A percentile compares a stretch with the other conserved stretches of the same genome.
phyloP scores from a whole-genome alignment of 2,797 vertebrate species.

The Rhinichthys osculus region DNA sequence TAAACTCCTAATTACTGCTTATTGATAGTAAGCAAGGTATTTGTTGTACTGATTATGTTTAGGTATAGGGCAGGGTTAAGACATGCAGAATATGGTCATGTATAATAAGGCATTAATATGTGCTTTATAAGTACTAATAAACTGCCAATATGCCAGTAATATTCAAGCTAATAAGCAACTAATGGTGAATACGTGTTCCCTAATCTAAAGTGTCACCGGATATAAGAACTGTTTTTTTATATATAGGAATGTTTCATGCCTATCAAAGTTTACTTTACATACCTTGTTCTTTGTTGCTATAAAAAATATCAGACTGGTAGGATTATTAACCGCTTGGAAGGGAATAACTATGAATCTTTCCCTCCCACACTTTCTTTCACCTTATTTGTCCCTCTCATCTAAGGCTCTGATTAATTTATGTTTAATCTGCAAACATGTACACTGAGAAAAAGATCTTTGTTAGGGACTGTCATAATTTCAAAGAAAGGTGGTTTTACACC shows the following conservation, averaged over 20 bases:
- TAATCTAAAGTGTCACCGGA: neutral
- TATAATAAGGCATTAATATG: neutral
- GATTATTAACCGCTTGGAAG: neutral
- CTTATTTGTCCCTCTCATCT: constrained; percentile 15
- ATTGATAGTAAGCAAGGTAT: neutral
- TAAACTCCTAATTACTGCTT: neutral
- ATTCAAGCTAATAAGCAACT: neutral
- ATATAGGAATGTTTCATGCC: too few relatives aligned
- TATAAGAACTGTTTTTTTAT: too few relatives aligned
- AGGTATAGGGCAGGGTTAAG: neutral
- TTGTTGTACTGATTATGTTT: neutral
- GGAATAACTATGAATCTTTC: constrained; percentile 18
- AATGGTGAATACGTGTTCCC: neutral
- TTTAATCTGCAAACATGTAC: constrained; percentile 60
- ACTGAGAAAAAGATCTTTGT: too few relatives aligned
- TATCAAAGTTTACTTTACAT: neutral
- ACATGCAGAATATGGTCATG: neutral
- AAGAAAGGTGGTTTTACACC: neutral
- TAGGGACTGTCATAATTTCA: too few relatives aligned
- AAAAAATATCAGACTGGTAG: neutral
- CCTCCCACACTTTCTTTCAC: constrained; percentile 50
- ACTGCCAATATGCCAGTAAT: neutral
- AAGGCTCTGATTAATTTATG: constrained; percentile 53
- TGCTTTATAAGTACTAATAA: neutral
- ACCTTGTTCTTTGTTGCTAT: neutral